These are phyloP conservation scores for Sminthurinus aureus DNA, from an alignment of 2,888 invertebrate genomes.

Conservation along the genomic window DNA sequence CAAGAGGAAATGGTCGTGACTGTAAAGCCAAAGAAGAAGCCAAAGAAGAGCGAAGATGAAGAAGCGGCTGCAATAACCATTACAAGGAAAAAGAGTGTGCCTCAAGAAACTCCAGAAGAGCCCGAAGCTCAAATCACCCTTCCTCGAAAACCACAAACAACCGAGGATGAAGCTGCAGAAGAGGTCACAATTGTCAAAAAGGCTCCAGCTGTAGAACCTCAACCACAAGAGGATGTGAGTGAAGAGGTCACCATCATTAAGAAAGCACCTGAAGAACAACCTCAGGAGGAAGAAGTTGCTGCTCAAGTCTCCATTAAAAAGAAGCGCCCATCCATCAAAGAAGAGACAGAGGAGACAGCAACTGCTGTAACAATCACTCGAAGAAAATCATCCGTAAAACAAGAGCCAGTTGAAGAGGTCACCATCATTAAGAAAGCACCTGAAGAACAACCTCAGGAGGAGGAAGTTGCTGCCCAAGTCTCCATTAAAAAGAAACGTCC, in stretches of 20 bases:
- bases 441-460: conserved; percentile 59
- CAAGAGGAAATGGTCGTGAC: conserved; percentile 47
- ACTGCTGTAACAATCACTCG: conserved; percentile 22
- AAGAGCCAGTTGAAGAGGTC: conserved; percentile 35
- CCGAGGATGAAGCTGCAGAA: conserved; percentile 63
- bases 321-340: conserved; percentile 63
- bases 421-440: conserved; percentile 58
- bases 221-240: background rate
- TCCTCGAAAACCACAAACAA: conserved; percentile 64
- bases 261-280: conserved; percentile 64
- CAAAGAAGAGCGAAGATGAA: conserved; percentile 39
- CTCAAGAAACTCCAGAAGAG: conserved; percentile 49
- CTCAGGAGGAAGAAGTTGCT: conserved; percentile 51
- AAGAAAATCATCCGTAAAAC: conserved; percentile 62
- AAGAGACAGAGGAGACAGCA: conserved; percentile 17
- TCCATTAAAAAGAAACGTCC: conserved; percentile 63
- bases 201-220: background rate
- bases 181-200: conserved; percentile 62
- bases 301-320: conserved; percentile 48
- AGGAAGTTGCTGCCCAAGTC: conserved; percentile 49
- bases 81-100: conserved; percentile 26
- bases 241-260: conserved; percentile 40
- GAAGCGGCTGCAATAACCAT: conserved; percentile 22
- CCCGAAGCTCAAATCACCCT: conserved; percentile 45
- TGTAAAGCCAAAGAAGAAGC: conserved; percentile 54